phyloP scores from a whole-genome alignment of 2,113 vertebrate species.

The Hypanus sabinus region DNA sequence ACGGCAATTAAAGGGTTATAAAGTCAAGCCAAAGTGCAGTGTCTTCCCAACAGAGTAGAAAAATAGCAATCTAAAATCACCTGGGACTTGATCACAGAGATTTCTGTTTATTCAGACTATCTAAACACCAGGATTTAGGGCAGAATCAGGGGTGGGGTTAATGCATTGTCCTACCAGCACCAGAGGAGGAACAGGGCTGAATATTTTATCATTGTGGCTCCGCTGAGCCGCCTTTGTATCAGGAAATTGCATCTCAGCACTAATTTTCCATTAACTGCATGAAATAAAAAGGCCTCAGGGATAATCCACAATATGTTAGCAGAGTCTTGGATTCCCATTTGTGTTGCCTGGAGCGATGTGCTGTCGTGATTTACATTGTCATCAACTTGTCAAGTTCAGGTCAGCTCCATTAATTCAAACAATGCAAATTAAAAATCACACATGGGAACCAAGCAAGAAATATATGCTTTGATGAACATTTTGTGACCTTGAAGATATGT shows the following conservation, averaged over 20 bases:
- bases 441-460: background rate
- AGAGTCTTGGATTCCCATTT: background rate
- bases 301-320: background rate
- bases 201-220: background rate
- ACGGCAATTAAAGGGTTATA: background rate
- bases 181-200: background rate
- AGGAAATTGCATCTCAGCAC: background rate
- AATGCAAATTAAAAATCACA: slow-evolving; percentile 11
- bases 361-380: slow-evolving; percentile 3
- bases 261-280: slow-evolving; percentile 12
- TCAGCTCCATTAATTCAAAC: slow-evolving; percentile 22
- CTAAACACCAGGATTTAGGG: background rate
- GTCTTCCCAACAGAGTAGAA: background rate
- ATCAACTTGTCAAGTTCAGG: slow-evolving; percentile 15
- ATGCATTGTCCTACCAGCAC: background rate
- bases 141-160: background rate
- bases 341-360: background rate
- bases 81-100: background rate
- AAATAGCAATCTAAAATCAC: background rate
- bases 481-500: slow-evolving; percentile 12
- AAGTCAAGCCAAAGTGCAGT: background rate
- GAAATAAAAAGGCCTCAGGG: slow-evolving; percentile 11
- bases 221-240: background rate
- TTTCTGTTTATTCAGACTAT: background rate
- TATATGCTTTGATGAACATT: slow-evolving; percentile 11